These are phyloP conservation scores for Actinia equina DNA, from an alignment of 64 coral and sea anemone genomes.

Conservation along the genomic window DNA sequence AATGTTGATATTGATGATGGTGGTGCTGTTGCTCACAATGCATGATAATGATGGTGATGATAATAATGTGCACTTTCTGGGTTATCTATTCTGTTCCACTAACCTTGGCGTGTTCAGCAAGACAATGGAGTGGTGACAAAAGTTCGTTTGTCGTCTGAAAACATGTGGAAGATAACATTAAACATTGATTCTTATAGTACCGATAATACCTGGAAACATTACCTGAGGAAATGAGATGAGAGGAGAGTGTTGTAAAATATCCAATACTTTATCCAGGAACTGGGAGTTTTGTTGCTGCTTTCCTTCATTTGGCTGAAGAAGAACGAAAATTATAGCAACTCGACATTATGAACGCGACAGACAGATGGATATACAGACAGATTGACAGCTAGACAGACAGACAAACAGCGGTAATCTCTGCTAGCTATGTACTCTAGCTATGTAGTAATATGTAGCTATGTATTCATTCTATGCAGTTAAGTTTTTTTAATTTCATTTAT, in stretches of 20 bases:
- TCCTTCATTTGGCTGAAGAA: conserved; percentile 57
- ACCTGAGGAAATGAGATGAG: conserved; percentile 70
- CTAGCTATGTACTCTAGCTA: too few relatives aligned
- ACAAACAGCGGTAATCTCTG: too few relatives aligned
- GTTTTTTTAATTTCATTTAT: too few relatives aligned
- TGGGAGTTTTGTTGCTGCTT: conserved; percentile 78
- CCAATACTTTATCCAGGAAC: conserved; percentile 87
- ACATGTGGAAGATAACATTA: background rate
- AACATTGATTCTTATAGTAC: background rate
- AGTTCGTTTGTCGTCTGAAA: conserved; percentile 71
- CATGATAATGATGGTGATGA: too few relatives aligned
- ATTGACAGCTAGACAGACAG: too few relatives aligned
- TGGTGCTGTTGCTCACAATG: too few relatives aligned
- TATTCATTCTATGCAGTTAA: too few relatives aligned
- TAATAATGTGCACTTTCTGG: too few relatives aligned
- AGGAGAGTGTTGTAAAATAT: conserved; percentile 89
- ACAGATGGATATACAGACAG: too few relatives aligned
- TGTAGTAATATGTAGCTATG: too few relatives aligned
- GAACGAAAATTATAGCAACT: background rate
- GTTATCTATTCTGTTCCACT: background rate
- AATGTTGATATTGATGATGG: too few relatives aligned
- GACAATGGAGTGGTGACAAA: conserved; percentile 63
- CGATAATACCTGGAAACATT: background rate
- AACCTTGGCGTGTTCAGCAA: conserved; percentile 64
- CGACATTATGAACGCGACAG: background rate